These are phyloP conservation scores for Eira barbara DNA, from an alignment of 2,113 vertebrate species.

Conservation along the genomic window DNA sequence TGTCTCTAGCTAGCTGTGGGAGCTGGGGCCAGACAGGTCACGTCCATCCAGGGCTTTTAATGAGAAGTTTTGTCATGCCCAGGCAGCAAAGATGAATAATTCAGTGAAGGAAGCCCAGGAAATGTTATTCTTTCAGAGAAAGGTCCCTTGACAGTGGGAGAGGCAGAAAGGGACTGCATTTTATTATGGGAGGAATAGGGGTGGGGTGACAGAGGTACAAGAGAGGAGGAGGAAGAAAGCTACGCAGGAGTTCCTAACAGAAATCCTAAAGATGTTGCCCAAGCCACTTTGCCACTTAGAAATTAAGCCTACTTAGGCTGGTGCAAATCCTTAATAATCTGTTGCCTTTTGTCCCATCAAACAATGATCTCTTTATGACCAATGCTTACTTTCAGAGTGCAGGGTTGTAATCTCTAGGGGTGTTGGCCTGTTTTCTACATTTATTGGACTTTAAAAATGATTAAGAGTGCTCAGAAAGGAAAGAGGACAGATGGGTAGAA, in stretches of 20 bases:
- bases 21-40: neutral
- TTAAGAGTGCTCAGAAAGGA: neutral
- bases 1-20: neutral
- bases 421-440: conserved; percentile 6
- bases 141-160: conserved; percentile 20
- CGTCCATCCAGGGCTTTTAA: neutral
- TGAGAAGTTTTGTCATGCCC: conserved; percentile 30
- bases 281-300: conserved; percentile 35
- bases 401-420: neutral
- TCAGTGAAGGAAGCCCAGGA: conserved; percentile 43
- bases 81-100: conserved; percentile 52
- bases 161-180: neutral
- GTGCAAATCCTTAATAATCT: conserved; percentile 24
- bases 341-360: conserved; percentile 32
- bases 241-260: neutral
- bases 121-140: conserved; percentile 34
- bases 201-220: accelerated
- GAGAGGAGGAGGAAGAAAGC: neutral
- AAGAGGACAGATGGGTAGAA: conserved; percentile 20
- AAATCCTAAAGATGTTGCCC: neutral
- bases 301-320: conserved; percentile 8
- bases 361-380: neutral
- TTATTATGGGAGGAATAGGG: neutral
- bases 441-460: conserved; percentile 47
- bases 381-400: neutral